phyloP scores from a whole-genome alignment of 2,113 vertebrate species.

The Desmodus rotundus region DNA sequence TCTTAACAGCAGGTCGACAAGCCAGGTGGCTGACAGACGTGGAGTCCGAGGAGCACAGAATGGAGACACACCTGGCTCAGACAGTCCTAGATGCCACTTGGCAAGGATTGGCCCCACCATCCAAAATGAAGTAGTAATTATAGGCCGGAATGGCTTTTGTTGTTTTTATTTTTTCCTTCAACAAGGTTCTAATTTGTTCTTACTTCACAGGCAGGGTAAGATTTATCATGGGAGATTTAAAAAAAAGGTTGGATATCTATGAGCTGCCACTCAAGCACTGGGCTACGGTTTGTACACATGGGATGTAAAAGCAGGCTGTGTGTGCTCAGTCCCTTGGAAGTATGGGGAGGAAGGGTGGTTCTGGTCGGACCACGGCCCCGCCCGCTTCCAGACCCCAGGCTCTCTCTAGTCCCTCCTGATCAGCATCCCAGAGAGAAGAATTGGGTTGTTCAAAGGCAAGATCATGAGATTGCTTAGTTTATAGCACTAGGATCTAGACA shows the following conservation, averaged over 20 bases:
- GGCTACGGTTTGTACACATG: not conserved
- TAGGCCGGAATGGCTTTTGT: slow-evolving; percentile 38
- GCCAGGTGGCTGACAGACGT: slow-evolving; percentile 50
- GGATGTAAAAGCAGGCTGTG: not conserved
- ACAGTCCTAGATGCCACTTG: slow-evolving; percentile 44
- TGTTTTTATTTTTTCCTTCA: not conserved
- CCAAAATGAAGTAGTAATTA: slow-evolving; percentile 43
- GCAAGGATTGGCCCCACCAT: slow-evolving; percentile 61
- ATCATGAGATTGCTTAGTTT: not conserved
- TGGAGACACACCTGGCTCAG: slow-evolving; percentile 28
- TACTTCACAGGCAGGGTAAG: slow-evolving; percentile 34
- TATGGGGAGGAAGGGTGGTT: rapidly evolving
- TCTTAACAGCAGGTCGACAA: slow-evolving; percentile 59
- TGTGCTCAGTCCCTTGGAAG: not conserved
- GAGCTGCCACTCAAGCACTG: not conserved
- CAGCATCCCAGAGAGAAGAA: not conserved
- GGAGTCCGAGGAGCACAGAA: slow-evolving; percentile 48
- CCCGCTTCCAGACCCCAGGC: not conserved
- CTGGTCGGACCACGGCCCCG: not conserved
- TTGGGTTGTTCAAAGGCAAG: not conserved
- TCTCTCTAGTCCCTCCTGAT: not conserved
- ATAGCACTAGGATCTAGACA: not conserved
- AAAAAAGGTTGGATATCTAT: not conserved
- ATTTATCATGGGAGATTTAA: not conserved
- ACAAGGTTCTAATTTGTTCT: slow-evolving; percentile 40